These are phyloP conservation scores for Auanema freiburgensis DNA, from an alignment of 2,888 invertebrate species.

Conservation along the genomic window DNA sequence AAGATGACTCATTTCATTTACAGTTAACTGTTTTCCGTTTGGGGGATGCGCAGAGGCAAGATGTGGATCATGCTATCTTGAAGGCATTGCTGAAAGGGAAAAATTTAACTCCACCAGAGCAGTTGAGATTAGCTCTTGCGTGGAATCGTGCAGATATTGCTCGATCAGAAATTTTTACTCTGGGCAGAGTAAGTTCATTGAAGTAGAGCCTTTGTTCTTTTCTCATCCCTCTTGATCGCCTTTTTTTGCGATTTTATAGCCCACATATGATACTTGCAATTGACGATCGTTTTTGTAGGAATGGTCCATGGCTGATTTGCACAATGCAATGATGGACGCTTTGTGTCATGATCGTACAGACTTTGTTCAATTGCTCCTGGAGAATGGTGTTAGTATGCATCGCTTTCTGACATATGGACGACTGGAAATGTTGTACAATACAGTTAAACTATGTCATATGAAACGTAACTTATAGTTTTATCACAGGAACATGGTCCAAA, in stretches of 20 bases:
- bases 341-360: slow-evolving; percentile 98
- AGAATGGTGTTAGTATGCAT: slow-evolving; percentile 96
- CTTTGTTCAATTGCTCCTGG: slow-evolving; percentile 91
- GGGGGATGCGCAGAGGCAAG: slow-evolving; percentile 82
- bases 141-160: slow-evolving; percentile 99
- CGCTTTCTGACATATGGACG: slow-evolving; percentile 93
- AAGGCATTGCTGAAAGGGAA: slow-evolving; percentile 83
- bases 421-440: slow-evolving; percentile 88
- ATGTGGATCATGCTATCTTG: slow-evolving; percentile 92
- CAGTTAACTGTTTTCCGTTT: slow-evolving; percentile 93
- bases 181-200: slow-evolving; percentile 23
- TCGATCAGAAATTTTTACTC: slow-evolving; percentile 74
- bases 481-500: slow-evolving; percentile 12
- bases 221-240: not conserved
- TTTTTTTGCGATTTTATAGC: not conserved
- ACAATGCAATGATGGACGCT: slow-evolving; percentile 98
- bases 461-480: not conserved
- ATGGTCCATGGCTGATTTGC: slow-evolving; percentile 89
- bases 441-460: slow-evolving; percentile 65
- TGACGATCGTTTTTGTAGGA: slow-evolving; percentile 77
- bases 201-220: not conserved
- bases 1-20: not conserved
- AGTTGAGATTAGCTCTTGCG: slow-evolving; percentile 87
- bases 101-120: slow-evolving; percentile 66
- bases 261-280: no score